Percentiles rank a stretch among this genome's conserved stretches.
Conservation (phyloP, 2,797 vertebrate species). For the Salmo trutta region DNA sequence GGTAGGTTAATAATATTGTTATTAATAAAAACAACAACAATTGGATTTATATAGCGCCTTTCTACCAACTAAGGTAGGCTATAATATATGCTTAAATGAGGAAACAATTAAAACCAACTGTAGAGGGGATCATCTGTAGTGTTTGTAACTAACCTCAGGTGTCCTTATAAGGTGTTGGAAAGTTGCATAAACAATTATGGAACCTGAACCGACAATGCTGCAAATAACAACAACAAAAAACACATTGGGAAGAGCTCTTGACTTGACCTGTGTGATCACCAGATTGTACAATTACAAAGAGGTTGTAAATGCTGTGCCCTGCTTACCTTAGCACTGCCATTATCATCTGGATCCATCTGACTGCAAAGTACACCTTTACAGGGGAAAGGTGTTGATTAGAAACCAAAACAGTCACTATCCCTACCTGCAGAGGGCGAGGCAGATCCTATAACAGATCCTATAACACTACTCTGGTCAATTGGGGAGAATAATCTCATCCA, state of each 20-base stretch:
- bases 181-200: slow-evolving; percentile 63
- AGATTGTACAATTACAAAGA: not conserved
- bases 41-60: too few relatives aligned
- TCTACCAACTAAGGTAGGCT: too few relatives aligned
- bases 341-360: slow-evolving; percentile 69
- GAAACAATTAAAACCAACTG: too few relatives aligned
- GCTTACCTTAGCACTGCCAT: slow-evolving; percentile 73
- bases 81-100: too few relatives aligned
- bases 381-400: not conserved
- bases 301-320: not conserved
- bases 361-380: slow-evolving; percentile 61
- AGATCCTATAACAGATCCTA: too few relatives aligned
- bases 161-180: slow-evolving; percentile 52
- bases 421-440: not conserved
- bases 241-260: not conserved
- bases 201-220: slow-evolving; percentile 69
- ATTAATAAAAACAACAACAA: too few relatives aligned
- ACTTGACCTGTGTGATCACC: not conserved
- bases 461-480: not conserved
- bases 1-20: too few relatives aligned
- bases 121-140: too few relatives aligned
- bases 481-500: not conserved
- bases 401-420: not conserved
- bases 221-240: slow-evolving; percentile 14
- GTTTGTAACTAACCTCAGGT: slow-evolving; percentile 62